Evolutionary conservation across 2,888 invertebrate species (phyloP).

Genomic region (Helicoverpa assulta): DNA sequence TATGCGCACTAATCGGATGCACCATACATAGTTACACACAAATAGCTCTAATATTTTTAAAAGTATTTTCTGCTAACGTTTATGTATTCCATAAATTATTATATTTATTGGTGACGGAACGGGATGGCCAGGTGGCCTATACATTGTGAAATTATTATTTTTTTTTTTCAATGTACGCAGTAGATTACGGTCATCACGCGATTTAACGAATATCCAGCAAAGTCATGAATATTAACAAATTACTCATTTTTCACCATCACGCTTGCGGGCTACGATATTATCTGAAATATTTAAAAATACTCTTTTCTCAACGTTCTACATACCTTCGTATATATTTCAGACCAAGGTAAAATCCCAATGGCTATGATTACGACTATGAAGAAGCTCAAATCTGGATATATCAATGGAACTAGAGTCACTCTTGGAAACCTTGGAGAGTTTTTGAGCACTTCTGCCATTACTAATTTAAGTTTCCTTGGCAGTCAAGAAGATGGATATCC

Average conservation of each 20-base stretch:
- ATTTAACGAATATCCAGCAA: neutral
- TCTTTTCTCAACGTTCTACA: neutral
- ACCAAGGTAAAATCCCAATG: constrained; percentile 97
- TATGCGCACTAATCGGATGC: no score
- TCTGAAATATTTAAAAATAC: neutral
- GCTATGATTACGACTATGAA: constrained; percentile 99
- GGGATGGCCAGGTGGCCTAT: neutral
- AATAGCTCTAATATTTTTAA: neutral
- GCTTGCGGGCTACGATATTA: constrained; percentile 39
- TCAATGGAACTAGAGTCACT: constrained; percentile 99
- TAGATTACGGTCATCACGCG: constrained; percentile 16
- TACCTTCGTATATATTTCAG: constrained; percentile 85
- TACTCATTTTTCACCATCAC: constrained; percentile 19
- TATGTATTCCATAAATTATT: constrained; percentile 3
- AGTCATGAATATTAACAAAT: constrained; percentile 35
- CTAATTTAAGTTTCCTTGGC: constrained; percentile 98
- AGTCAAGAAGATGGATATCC: constrained; percentile 98
- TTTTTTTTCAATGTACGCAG: constrained; percentile 10
- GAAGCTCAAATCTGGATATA: constrained; percentile 99
- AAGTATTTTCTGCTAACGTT: constrained; percentile 19
- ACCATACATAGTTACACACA: neutral
- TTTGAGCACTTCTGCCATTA: constrained; percentile 98
- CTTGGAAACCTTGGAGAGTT: constrained; percentile 98
- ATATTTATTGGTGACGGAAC: neutral
- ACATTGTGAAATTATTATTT: neutral